Evolutionary conservation across 2,888 invertebrate species (phyloP), one percentile per base, ranked within the genome.

Genomic region (Esperia sulphurella): DNA sequence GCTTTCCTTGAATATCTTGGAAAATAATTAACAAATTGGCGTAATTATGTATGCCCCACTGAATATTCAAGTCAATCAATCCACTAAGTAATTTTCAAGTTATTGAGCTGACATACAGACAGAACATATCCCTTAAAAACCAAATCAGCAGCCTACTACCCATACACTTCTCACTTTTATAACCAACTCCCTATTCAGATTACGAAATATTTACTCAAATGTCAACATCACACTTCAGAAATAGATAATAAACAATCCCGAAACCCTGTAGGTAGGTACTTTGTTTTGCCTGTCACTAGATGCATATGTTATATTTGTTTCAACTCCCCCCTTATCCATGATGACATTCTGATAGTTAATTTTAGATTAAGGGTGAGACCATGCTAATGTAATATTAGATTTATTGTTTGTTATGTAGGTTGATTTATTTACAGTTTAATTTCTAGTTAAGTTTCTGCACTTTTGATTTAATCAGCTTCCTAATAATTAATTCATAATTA

Each of bases 291-390:
- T 54, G 54, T 54, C 54, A 51, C 45, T 53, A 50, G 14, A 42
- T 28, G 21, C 54, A 63, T 54, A 45, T 66, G 62, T 54, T 48
- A 52, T 61, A 57, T 56, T 65, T 62, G 53, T 59, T 54, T 58
- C 56, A 54, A 63, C 61, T 58, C 57, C 49, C 51, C 35, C 44
- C 50, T 57, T 52, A 47, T 50, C 43, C 12, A 14, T 59, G 53
- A 50, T 63, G 55, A 49, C 53, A 53, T 45, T 50, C 43, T 50
- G 43, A 45, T 28, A 40, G 42, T 45, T 45, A 48, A 44, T 41
- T 46, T 47, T 48, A 54, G 45, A 52, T 43, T 50, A 13, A 42
- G 14, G 42, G 42, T 42, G 43, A 13, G 10, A 42, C n/a, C 4
- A 12, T 13, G 14, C 39, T 14, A 13, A 2, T 33, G 33, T 10